Evolutionary conservation across 2,797 vertebrate species (phyloP), one percentile per base, ranked within the genome.

Genomic region (Hoplostethus mediterraneus): DNA sequence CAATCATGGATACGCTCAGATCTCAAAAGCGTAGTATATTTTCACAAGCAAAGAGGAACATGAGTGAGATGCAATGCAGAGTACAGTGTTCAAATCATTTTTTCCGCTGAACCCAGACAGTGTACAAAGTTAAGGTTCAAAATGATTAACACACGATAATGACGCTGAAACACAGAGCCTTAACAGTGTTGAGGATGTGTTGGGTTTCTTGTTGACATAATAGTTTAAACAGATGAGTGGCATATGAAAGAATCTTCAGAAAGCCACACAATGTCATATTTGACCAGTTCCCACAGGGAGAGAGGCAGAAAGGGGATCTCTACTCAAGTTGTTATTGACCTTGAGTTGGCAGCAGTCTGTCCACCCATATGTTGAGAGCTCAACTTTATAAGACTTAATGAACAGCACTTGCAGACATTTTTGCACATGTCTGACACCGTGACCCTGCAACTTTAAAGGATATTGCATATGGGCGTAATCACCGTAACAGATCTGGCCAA

Each of bases 261-360:
- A 77, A 77, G 83, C 67, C 48, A 68, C 44, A 63, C 59, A 78
- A 81, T 86, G 77, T 77, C 73, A 72, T 58, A 68, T 78, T 84
- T 87, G 84, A 92, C 86, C 84, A 83, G 81, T 87, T 93, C 85
- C 80, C 89, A 93, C 89, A 89, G 76, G 84, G 80, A 85, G 86
- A 88, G 67, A 55, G 76, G 80, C 66, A 63, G 61, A 56, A 58
- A 70, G 72, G 70, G 77, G 77, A 73, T 80, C 67, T 79, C 67
- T 80, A 84, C 84, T 88, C 84, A 78, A 89, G 81, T 73, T 63
- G 54, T 81, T 81, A 73, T 69, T 89, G 82, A 93, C 90, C 84
- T 88, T 84, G 42, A 73, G 75, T 81, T 75, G 78, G 83, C 80
- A 71, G 79, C 70, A 54, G 72, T 82, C 72, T 68, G 70, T 69